These are phyloP conservation scores for Morphnarchus princeps DNA, from an alignment of 2,113 vertebrate species.

Conservation along the genomic window DNA sequence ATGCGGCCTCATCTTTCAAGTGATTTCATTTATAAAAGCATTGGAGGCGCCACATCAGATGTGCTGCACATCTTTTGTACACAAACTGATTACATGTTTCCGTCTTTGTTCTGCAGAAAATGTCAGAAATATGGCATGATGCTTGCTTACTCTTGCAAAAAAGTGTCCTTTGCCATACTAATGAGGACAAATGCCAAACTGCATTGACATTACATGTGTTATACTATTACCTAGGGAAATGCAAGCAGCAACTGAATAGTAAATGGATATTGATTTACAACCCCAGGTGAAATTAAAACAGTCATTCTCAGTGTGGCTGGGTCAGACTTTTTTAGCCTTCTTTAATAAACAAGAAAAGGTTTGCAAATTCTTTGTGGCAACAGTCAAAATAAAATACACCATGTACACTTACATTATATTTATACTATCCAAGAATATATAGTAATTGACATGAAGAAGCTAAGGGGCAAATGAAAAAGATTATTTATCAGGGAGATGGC, in stretches of 20 bases:
- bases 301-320: slow-evolving; percentile 7
- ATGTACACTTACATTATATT: slow-evolving; percentile 20
- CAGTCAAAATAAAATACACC: neutral
- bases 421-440: neutral
- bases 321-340: neutral
- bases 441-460: neutral
- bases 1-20: neutral
- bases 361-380: slow-evolving; percentile 12
- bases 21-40: neutral
- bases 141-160: slow-evolving; percentile 62
- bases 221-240: slow-evolving; percentile 66
- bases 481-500: neutral
- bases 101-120: slow-evolving; percentile 18
- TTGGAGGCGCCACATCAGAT: neutral
- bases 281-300: slow-evolving; percentile 67
- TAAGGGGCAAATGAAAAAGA: neutral
- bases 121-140: slow-evolving; percentile 19
- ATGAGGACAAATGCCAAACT: slow-evolving; percentile 73
- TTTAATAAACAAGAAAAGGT: neutral
- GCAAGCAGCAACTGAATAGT: slow-evolving; percentile 59
- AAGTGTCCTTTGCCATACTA: slow-evolving; percentile 65
- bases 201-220: slow-evolving; percentile 64
- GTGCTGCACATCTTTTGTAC: neutral
- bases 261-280: slow-evolving; percentile 73
- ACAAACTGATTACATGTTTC: neutral